Percentiles rank a stretch among this genome's conserved stretches.
Evolutionary conservation across 1,140 invertebrate genomes (phyloP).

Genomic region (Orius insidiosus): DNA sequence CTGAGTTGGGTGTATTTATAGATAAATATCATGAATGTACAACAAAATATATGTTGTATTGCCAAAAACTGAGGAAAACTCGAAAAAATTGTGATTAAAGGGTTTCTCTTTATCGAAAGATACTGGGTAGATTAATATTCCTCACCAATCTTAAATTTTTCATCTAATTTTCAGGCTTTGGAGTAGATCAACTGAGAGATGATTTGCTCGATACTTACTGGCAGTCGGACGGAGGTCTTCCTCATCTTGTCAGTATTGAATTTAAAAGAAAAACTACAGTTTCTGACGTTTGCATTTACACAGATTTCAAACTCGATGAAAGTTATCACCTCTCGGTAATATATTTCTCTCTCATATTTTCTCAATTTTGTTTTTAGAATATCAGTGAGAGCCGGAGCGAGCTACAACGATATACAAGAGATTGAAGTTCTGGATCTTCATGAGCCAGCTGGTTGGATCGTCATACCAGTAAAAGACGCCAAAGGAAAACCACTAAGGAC

Average conservation of each 20-base stretch:
- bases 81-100: no score
- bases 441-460: slow-evolving; percentile 92
- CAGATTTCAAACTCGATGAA: slow-evolving; percentile 95
- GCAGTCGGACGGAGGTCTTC: slow-evolving; percentile 97
- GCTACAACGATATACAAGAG: slow-evolving; percentile 96
- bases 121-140: no score
- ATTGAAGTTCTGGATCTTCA: slow-evolving; percentile 85
- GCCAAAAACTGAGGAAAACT: no score
- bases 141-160: no score
- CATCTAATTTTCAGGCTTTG: slow-evolving; percentile 81
- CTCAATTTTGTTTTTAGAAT: no score
- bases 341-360: not conserved
- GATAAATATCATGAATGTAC: no score
- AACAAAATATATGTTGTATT: no score
- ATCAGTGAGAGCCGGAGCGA: slow-evolving; percentile 81
- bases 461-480: slow-evolving; percentile 79
- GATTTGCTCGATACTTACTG: slow-evolving; percentile 94
- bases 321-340: slow-evolving; percentile 86
- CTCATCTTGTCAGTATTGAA: slow-evolving; percentile 95
- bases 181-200: slow-evolving; percentile 90
- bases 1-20: no score
- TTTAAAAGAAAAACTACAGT: slow-evolving; percentile 92
- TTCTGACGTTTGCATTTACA: slow-evolving; percentile 91
- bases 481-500: slow-evolving; percentile 75
- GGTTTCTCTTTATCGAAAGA: no score